Evolutionary conservation across 2,888 invertebrate species (phyloP), one percentile per base, ranked within the genome.

Genomic region (Megastigmus dorsalis): DNA sequence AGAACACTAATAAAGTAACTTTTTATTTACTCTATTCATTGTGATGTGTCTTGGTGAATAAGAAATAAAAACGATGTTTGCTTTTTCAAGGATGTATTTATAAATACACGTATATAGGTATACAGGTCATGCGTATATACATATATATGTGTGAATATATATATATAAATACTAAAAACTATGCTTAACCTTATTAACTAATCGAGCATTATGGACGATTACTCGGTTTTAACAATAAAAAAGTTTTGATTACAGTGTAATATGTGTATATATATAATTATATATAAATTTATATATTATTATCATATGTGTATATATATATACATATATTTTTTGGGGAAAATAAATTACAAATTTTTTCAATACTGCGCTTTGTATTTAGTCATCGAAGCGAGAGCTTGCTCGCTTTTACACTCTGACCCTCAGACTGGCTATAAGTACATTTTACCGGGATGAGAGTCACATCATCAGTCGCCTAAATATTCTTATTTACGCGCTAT

Each of bases 291-390:
- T 71, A 41, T 66, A 65, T 71, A 62, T 36, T 57, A 52, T 48
- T 33, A 74, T 69, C n/a, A 74, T 69, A 74, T 66, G 45, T 74
- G 74, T 76, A 69, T 52, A 60, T 63, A 65, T 74, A 36, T 68
- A 68, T 74, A 80, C 77, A 81, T 81, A 79, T 80, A 78, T 82
- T 82, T 80, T 78, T 78, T 80, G 82, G 82, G 80, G 80, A 85
- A 86, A 87, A 87, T 87, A 87, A 86, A 87, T 86, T 85, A 85
- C 83, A 84, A 82, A n/a, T n/a, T 84, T 85, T 83, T 78, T 85
- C 84, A 86, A 86, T 86, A 86, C 87, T 86, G 85, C 83, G 81
- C 79, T 85, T 84, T 84, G 82, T 84, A 82, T 85, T 80, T 84
- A 80, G 78, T 82, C 78, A 76, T 78, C 77, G 78, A 78, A 81